A percentile compares a stretch with the other conserved stretches of the same genome.
Conservation (phyloP, 2,797 vertebrate species). For the Syncerus caffer region DNA sequence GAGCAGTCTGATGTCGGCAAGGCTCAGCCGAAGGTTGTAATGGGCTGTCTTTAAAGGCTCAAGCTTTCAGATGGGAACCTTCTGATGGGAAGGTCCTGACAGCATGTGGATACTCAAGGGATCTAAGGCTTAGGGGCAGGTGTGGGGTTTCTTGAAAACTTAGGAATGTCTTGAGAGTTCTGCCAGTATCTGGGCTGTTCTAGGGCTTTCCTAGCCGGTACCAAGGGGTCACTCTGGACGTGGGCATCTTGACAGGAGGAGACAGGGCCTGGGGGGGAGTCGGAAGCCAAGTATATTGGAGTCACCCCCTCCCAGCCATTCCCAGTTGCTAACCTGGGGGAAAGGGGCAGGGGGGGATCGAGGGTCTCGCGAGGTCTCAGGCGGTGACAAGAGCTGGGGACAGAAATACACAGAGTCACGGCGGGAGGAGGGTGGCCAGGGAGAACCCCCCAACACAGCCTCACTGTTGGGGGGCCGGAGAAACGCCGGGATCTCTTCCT, state of each 20-base stretch:
- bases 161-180: background rate
- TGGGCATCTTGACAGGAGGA: background rate
- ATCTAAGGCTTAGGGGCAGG: background rate
- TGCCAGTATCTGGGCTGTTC: background rate
- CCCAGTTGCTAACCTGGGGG: conserved; percentile 79
- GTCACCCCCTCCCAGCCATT: conserved; percentile 59
- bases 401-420: conserved; percentile 79
- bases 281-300: background rate
- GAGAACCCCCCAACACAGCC: conserved; percentile 68
- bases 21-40: background rate
- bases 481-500: conserved; percentile 64
- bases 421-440: background rate
- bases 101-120: background rate
- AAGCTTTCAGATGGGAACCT: background rate
- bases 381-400: conserved; percentile 82
- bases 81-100: background rate
- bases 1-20: background rate
- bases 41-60: background rate
- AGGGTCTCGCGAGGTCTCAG: conserved; percentile 80
- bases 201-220: background rate
- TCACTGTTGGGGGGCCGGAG: conserved; percentile 71
- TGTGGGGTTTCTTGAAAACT: background rate
- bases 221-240: background rate
- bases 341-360: conserved; percentile 73
- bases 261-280: background rate